phyloP scores from a whole-genome alignment of 2,113 vertebrate species.

The Macrotus californicus region DNA sequence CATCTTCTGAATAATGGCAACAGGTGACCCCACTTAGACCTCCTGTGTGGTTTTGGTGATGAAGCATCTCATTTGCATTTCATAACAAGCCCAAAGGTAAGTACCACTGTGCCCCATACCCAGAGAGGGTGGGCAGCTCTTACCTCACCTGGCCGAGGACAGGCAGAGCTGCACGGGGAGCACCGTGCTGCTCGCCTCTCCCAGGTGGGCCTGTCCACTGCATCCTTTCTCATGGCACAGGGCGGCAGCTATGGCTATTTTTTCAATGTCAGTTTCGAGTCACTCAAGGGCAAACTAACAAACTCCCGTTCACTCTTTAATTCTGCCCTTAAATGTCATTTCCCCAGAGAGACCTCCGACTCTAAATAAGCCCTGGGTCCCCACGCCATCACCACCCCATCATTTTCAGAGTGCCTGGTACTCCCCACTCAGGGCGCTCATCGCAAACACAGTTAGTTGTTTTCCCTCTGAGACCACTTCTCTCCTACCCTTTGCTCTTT shows the following conservation, averaged over 20 bases:
- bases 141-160: background rate
- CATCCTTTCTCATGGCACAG: background rate
- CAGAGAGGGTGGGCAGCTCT: too few species aligned
- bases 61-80: background rate
- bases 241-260: background rate
- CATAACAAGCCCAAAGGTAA: background rate
- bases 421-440: background rate
- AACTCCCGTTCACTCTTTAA: background rate
- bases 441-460: background rate
- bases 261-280: background rate
- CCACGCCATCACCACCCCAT: accelerated
- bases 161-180: background rate
- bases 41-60: background rate
- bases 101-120: accelerated
- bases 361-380: background rate
- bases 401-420: background rate
- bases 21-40: background rate
- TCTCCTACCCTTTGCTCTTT: background rate
- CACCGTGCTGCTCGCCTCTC: background rate
- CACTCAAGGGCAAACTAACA: background rate
- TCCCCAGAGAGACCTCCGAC: background rate
- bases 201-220: background rate
- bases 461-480: background rate
- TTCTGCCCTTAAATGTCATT: background rate
- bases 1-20: background rate